Conservation (phyloP, 1,140 invertebrate genomes). For the Drosophila tristis region DNA sequence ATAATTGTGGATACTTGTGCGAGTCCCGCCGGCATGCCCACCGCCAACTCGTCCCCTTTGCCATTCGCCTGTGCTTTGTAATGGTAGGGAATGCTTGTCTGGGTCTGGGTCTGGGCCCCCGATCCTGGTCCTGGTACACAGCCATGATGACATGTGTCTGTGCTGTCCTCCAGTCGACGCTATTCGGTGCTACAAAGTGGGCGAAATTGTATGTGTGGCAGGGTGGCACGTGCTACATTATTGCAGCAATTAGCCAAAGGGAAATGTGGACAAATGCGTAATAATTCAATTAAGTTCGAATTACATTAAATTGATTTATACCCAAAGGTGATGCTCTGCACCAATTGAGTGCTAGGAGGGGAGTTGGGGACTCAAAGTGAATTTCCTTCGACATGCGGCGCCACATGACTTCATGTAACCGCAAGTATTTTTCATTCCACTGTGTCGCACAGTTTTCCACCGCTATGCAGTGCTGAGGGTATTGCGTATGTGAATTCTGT, state of each 20-base stretch:
- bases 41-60: neutral
- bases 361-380: too few species aligned
- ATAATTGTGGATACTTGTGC: conserved; percentile 77
- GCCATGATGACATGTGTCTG: conserved; percentile 57
- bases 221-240: conserved; percentile 72
- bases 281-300: conserved; percentile 81
- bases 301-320: conserved; percentile 80
- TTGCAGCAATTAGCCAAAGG: conserved; percentile 74
- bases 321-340: conserved; percentile 35
- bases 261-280: conserved; percentile 76
- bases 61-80: conserved; percentile 53
- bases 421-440: neutral
- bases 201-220: conserved; percentile 4
- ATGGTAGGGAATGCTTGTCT: conserved; percentile 62
- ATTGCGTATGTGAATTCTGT: too few species aligned
- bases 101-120: neutral
- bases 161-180: conserved; percentile 40
- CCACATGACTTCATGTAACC: neutral
- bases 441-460: too few species aligned
- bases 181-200: conserved; percentile 16
- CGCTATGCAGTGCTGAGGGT: too few species aligned
- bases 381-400: too few species aligned
- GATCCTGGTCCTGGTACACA: conserved; percentile 24
- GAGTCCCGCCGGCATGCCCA: conserved; percentile 12
- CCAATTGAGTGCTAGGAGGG: neutral